phyloP scores from a whole-genome alignment of 2,113 vertebrate genomes.

The Shinisaurus crocodilurus region DNA sequence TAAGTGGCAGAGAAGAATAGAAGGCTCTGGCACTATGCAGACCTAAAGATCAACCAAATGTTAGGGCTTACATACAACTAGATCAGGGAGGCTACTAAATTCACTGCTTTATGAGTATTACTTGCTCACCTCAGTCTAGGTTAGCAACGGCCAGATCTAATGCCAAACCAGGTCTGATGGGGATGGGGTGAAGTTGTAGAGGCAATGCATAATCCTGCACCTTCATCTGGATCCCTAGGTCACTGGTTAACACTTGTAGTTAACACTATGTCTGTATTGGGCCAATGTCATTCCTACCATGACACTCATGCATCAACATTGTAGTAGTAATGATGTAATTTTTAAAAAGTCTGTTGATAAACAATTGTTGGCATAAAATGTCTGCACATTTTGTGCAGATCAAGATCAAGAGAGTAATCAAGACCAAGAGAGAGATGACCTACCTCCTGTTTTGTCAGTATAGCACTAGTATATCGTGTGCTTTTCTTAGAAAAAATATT shows the following conservation, averaged over 20 bases:
- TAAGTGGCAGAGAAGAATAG: not conserved
- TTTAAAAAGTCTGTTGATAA: not conserved
- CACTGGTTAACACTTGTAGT: not conserved
- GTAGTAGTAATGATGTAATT: not conserved
- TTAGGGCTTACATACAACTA: no score
- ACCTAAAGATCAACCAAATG: no score
- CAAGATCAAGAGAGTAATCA: not conserved
- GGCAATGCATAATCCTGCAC: no score
- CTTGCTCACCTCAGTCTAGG: no score
- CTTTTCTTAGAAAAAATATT: not conserved
- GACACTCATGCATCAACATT: no score
- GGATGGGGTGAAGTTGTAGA: no score
- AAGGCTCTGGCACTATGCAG: not conserved
- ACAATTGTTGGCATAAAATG: not conserved
- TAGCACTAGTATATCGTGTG: not conserved
- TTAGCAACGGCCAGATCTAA: no score
- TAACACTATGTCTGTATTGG: not conserved
- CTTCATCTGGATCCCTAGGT: no score
- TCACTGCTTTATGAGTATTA: no score
- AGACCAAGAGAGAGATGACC: not conserved
- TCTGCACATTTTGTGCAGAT: no score
- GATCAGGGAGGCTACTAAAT: no score
- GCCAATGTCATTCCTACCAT: not conserved
- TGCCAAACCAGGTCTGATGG: no score
- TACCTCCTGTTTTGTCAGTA: not conserved